Conservation (phyloP, 2,113 vertebrate species). For the Rhadina sibilatrix region DNA sequence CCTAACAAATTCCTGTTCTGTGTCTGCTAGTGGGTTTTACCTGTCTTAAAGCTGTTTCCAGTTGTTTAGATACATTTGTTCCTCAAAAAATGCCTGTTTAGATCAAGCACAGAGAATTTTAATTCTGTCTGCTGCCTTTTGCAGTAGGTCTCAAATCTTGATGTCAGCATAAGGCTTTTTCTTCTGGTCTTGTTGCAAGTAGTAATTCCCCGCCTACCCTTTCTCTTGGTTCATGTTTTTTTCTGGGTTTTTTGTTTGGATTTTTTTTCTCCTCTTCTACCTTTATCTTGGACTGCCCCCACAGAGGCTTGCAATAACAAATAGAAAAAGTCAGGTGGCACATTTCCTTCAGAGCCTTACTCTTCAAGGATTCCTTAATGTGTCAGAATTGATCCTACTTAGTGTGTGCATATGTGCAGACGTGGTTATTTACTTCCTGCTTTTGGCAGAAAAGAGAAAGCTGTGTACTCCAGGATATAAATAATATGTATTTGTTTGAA, state of each 20-base stretch:
- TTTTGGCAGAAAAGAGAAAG: neutral
- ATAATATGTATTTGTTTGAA: neutral
- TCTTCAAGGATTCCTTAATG: neutral
- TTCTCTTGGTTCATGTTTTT: neutral
- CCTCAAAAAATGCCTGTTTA: neutral
- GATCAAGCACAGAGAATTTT: neutral
- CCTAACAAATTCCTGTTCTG: neutral
- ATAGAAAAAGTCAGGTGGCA: neutral
- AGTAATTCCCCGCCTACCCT: neutral
- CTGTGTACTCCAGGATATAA: neutral
- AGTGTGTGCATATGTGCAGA: rapidly evolving
- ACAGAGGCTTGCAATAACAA: neutral
- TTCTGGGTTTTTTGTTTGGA: neutral
- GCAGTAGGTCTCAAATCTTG: neutral
- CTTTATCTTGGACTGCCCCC: neutral
- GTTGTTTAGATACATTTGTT: neutral
- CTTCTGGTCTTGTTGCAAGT: neutral
- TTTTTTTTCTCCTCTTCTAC: neutral
- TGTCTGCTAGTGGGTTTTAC: neutral
- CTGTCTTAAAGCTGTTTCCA: neutral
- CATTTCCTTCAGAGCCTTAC: neutral
- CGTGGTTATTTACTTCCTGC: neutral
- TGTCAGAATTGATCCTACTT: neutral
- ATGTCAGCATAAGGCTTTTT: neutral
- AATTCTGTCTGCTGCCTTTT: neutral